Percentiles rank a stretch among this genome's conserved stretches.
These are phyloP conservation scores for Eutolmus rufibarbis DNA, from an alignment of 2,888 invertebrate genomes.

Conservation along the genomic window DNA sequence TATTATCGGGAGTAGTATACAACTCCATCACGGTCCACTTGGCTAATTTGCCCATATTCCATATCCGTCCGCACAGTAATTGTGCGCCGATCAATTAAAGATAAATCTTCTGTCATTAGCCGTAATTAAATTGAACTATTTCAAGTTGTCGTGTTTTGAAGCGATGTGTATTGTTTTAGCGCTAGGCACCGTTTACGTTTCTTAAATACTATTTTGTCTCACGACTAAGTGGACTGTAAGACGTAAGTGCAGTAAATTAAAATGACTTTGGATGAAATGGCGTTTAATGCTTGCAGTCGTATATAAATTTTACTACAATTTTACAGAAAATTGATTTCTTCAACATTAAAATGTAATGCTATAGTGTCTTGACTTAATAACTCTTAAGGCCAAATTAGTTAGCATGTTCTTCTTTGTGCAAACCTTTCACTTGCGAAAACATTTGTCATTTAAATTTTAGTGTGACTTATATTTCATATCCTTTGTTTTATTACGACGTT, in stretches of 20 bases:
- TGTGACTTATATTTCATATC: too few relatives aligned
- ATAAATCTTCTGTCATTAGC: constrained; percentile 20
- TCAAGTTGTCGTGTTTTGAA: background rate
- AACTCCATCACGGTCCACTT: constrained; percentile 3
- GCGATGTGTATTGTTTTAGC: background rate
- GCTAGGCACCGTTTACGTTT: background rate
- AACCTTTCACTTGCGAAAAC: too few relatives aligned
- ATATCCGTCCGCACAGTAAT: background rate
- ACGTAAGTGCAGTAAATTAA: background rate
- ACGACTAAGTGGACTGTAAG: background rate
- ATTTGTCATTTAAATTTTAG: too few relatives aligned
- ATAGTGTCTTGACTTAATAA: too few relatives aligned
- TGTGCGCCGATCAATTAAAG: constrained; percentile 16
- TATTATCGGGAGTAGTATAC: background rate
- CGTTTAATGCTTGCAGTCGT: background rate
- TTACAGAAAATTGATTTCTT: too few relatives aligned
- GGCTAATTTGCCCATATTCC: constrained; percentile 10
- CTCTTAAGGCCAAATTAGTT: too few relatives aligned
- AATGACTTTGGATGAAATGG: background rate
- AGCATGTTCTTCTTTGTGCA: too few relatives aligned
- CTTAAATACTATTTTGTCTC: background rate
- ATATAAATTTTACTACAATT: too few relatives aligned
- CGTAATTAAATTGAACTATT: constrained; percentile 25
- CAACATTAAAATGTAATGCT: too few relatives aligned
- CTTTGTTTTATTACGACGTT: too few relatives aligned